Conservation (phyloP, 2,888 invertebrate genomes). For the Leucoptera coffeella region DNA sequence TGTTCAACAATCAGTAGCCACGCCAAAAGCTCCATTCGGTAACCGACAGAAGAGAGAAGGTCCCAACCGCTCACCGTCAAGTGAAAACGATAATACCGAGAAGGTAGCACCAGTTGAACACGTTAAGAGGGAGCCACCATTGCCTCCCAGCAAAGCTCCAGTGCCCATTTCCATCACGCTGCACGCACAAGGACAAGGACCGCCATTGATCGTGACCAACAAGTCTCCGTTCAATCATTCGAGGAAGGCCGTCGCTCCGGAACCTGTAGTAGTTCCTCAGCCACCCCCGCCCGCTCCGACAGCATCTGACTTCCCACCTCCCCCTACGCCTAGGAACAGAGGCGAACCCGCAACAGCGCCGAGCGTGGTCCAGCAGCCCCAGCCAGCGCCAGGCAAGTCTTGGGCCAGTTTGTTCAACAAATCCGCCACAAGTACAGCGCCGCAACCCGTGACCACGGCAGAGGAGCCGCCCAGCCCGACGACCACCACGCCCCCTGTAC, state of each 20-base stretch:
- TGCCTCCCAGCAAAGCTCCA: slow-evolving; percentile 37
- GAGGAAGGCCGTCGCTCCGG: slow-evolving; percentile 27
- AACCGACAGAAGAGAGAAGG: slow-evolving; percentile 41
- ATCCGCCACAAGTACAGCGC: slow-evolving; percentile 10
- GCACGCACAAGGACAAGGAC: slow-evolving; percentile 24
- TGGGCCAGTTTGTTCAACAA: slow-evolving; percentile 63
- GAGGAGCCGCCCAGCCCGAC: slow-evolving; percentile 31
- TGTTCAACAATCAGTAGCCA: slow-evolving; percentile 33
- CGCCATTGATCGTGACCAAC: slow-evolving; percentile 41
- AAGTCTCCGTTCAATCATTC: slow-evolving; percentile 42
- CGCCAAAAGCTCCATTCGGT: slow-evolving; percentile 39
- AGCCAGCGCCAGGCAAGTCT: slow-evolving; percentile 45
- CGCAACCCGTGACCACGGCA: slow-evolving; percentile 11
- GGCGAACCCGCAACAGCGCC: slow-evolving; percentile 25
- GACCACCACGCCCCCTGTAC: slow-evolving; percentile 15
- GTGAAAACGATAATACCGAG: slow-evolving; percentile 21
- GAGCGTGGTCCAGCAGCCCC: slow-evolving; percentile 23
- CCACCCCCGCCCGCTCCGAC: slow-evolving; percentile 39
- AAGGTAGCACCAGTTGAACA: slow-evolving; percentile 16
- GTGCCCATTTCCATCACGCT: slow-evolving; percentile 48
- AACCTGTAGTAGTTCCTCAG: slow-evolving; percentile 25
- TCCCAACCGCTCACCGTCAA: slow-evolving; percentile 29
- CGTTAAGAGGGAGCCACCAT: slow-evolving; percentile 26
- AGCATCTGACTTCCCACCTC: slow-evolving; percentile 46
- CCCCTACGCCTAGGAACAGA: slow-evolving; percentile 36